Conservation (phyloP, 2,888 invertebrate species). For the Galerucella nymphaeae region DNA sequence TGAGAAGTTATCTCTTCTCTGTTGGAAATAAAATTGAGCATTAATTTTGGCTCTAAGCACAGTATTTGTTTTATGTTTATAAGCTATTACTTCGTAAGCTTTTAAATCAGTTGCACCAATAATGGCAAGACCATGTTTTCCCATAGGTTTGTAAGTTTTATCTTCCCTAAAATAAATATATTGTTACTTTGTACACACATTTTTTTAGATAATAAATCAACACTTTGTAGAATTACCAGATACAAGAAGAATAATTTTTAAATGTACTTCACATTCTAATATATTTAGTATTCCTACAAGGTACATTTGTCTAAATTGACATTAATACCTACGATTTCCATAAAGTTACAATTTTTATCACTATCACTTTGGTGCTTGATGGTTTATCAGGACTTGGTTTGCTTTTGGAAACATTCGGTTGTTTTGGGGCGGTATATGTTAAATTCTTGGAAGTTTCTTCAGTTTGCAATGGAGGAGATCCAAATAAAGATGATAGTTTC, state of each 20-base stretch:
- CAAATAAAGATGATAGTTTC: slow-evolving; percentile 55
- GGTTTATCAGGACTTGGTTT: slow-evolving; percentile 30
- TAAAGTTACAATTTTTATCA: slow-evolving; percentile 53
- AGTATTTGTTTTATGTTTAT: slow-evolving; percentile 60
- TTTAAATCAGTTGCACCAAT: slow-evolving; percentile 58
- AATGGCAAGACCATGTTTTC: slow-evolving; percentile 65
- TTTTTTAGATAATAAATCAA: neutral
- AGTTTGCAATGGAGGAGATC: slow-evolving; percentile 28
- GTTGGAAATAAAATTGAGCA: slow-evolving; percentile 48
- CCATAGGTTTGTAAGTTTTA: slow-evolving; percentile 56
- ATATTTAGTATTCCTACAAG: neutral
- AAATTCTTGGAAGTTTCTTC: slow-evolving; percentile 46
- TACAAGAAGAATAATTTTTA: too few species aligned
- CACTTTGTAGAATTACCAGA: neutral
- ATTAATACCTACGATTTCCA: slow-evolving; percentile 54
- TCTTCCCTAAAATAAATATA: slow-evolving; percentile 54
- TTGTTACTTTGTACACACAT: too few species aligned
- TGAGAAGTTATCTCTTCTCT: slow-evolving; percentile 54
- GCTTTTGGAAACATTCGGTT: slow-evolving; percentile 48
- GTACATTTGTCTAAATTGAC: neutral
- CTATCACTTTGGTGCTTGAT: slow-evolving; percentile 49
- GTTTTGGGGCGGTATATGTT: slow-evolving; percentile 57
- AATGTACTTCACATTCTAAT: too few species aligned
- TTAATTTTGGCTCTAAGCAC: slow-evolving; percentile 54
- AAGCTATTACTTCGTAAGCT: slow-evolving; percentile 59